Evolutionary conservation across 1,140 invertebrate genomes (phyloP).

Genomic region (Temnothorax curvispinosus): DNA sequence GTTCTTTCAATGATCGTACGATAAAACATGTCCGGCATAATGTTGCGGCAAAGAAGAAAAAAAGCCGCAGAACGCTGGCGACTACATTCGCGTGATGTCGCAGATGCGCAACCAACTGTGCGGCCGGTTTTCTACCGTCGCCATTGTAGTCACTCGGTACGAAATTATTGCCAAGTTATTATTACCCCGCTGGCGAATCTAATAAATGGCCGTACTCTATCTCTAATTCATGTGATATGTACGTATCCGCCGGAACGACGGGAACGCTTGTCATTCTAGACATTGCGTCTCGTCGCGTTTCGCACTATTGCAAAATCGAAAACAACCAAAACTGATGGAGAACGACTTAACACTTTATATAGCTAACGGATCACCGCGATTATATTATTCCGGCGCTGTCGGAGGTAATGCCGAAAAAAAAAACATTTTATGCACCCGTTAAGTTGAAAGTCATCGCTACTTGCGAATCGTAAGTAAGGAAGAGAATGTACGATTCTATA

Average conservation of each 20-base stretch:
- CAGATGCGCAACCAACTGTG: slow-evolving; percentile 65
- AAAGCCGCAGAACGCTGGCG: slow-evolving; percentile 5
- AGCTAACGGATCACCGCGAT: background rate
- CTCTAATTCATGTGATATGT: slow-evolving; percentile 72
- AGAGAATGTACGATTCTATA: background rate
- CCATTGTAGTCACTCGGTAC: slow-evolving; percentile 58
- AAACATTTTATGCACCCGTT: too few species aligned
- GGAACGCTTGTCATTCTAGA: slow-evolving; percentile 63
- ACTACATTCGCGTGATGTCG: slow-evolving; percentile 60
- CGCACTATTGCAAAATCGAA: slow-evolving; percentile 34
- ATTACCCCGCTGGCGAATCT: slow-evolving; percentile 74
- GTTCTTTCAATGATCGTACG: background rate
- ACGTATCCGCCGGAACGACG: slow-evolving; percentile 72
- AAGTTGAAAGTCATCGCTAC: background rate
- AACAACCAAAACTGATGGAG: background rate
- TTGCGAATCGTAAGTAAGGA: background rate
- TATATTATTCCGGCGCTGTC: background rate
- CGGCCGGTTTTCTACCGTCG: slow-evolving; percentile 61
- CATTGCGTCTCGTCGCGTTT: slow-evolving; percentile 19
- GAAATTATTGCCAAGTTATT: slow-evolving; percentile 70
- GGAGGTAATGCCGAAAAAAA: background rate
- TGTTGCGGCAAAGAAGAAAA: background rate
- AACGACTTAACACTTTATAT: background rate
- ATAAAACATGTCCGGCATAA: background rate
- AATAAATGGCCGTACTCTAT: slow-evolving; percentile 66